phyloP scores from a whole-genome alignment of 2,113 vertebrate genomes.

The Seriola dumerili region DNA sequence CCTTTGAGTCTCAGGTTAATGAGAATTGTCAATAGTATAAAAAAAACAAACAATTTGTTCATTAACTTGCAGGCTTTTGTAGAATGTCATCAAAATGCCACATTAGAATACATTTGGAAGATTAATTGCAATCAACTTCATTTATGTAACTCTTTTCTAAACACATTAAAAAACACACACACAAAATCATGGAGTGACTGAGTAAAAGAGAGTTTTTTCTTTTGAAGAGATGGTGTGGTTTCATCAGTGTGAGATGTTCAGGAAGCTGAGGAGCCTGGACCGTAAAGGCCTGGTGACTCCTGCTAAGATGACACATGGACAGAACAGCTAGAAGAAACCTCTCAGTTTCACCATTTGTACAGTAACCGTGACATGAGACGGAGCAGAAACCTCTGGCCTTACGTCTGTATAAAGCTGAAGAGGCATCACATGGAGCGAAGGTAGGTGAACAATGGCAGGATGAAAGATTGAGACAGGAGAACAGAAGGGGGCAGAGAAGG shows the following conservation, averaged over 20 bases:
- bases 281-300: not conserved
- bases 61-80: not conserved
- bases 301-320: not conserved
- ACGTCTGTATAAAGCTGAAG: not conserved
- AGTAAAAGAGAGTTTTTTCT: not conserved
- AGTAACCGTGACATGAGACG: not conserved
- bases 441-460: not conserved
- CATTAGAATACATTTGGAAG: slow-evolving; percentile 19
- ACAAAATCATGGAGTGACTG: not conserved
- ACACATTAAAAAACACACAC: not conserved
- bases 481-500: slow-evolving; percentile 1
- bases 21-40: not conserved
- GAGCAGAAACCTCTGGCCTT: not conserved
- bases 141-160: not conserved
- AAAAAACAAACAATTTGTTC: not conserved
- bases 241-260: not conserved
- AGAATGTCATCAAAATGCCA: slow-evolving; percentile 29
- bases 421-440: not conserved
- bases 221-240: not conserved
- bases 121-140: not conserved
- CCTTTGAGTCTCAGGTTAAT: not conserved
- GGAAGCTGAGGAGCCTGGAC: not conserved
- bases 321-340: not conserved
- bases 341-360: not conserved
- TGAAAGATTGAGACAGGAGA: not conserved